Percentiles rank a stretch among this genome's conserved stretches.
phyloP scores from a whole-genome alignment of 2,888 invertebrate species.

The Hemithea aestivaria region DNA sequence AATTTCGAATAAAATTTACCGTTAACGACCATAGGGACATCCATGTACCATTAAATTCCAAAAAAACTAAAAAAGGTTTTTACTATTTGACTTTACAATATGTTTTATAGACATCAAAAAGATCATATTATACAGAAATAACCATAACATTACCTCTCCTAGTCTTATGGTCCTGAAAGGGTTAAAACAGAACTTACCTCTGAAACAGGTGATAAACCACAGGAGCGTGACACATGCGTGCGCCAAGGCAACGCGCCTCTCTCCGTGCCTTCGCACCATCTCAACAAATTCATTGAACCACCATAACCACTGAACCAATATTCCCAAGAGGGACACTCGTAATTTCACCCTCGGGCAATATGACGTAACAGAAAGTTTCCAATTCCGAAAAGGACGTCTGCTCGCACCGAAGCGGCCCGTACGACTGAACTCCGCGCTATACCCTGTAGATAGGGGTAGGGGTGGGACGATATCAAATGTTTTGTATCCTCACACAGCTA shows the following conservation, averaged over 20 bases:
- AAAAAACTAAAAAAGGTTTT: too few relatives aligned
- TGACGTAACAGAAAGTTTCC: constrained; percentile 69
- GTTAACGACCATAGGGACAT: too few relatives aligned
- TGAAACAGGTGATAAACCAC: constrained; percentile 66
- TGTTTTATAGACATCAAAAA: too few relatives aligned
- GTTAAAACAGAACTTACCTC: constrained; percentile 61
- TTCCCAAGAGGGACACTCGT: constrained; percentile 38
- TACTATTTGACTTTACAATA: too few relatives aligned
- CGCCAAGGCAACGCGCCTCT: constrained; percentile 53
- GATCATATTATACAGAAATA: too few relatives aligned
- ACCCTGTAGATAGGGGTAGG: constrained; percentile 45
- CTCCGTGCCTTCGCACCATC: constrained; percentile 64
- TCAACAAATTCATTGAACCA: constrained; percentile 61
- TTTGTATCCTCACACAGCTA: constrained; percentile 62
- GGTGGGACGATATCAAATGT: constrained; percentile 63
- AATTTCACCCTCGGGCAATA: constrained; percentile 48
- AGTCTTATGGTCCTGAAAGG: too few relatives aligned
- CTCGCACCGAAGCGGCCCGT: constrained; percentile 46
- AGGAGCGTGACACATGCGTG: constrained; percentile 56
- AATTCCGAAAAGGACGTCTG: constrained; percentile 36
- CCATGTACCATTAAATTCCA: too few relatives aligned
- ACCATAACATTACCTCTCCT: too few relatives aligned
- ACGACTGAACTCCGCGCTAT: constrained; percentile 48
- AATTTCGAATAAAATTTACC: too few relatives aligned
- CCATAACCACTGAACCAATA: constrained; percentile 61